phyloP scores from a whole-genome alignment of 35 echinoderm and acorn worm species.

The Diadema setosum region DNA sequence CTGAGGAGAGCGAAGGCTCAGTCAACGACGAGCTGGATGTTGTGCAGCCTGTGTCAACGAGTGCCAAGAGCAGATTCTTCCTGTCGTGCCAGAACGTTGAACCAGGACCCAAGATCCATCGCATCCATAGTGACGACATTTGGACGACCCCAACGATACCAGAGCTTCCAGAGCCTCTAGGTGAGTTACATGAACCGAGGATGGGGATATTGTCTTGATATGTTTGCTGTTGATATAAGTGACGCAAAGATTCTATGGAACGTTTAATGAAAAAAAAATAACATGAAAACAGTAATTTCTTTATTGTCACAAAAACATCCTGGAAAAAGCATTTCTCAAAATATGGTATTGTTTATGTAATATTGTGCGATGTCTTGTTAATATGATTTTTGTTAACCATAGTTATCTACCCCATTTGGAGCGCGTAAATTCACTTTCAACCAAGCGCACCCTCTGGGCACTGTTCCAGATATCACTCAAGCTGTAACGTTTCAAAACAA shows the following conservation, averaged over 20 bases:
- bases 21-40: neutral
- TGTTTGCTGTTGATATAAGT: neutral
- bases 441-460: too few species aligned
- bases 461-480: too few species aligned
- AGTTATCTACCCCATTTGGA: too few species aligned
- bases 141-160: slow-evolving; percentile 3
- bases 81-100: slow-evolving; percentile 28
- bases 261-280: neutral
- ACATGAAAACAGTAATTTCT: neutral
- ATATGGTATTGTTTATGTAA: neutral
- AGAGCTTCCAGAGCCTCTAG: neutral
- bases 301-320: neutral
- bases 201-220: too few species aligned
- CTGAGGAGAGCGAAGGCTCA: neutral
- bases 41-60: neutral
- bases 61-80: slow-evolving; percentile 53
- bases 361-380: too few species aligned
- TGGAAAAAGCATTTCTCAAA: neutral
- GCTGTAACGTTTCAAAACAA: too few species aligned
- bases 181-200: neutral
- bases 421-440: too few species aligned
- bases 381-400: too few species aligned
- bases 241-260: neutral
- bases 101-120: neutral
- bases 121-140: neutral